Percentiles rank a stretch among this genome's conserved stretches.
phyloP scores from a whole-genome alignment of 1,140 invertebrate genomes.

The Drosophila melanica region DNA sequence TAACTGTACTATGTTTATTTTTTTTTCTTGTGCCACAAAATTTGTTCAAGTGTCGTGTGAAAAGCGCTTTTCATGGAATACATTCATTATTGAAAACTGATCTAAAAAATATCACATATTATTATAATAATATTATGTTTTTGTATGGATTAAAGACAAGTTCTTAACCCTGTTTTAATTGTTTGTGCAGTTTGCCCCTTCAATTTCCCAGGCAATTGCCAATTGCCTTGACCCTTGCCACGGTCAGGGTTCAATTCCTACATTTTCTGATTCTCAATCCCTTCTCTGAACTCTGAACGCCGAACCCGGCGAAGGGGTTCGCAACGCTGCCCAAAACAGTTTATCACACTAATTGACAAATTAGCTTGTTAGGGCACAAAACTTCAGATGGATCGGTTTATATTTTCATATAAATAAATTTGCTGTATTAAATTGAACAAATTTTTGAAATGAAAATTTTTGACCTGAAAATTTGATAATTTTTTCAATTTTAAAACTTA shows the following conservation, averaged over 20 bases:
- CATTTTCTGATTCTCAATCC: neutral
- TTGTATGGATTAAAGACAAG: slow-evolving; percentile 22
- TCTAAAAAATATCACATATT: neutral
- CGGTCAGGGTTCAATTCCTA: neutral
- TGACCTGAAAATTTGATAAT: no score
- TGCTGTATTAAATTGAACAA: no score
- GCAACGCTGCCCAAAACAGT: no score
- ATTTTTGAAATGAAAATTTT: no score
- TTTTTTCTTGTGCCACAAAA: slow-evolving; percentile 28
- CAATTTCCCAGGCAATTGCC: no score
- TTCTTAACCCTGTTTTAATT: neutral
- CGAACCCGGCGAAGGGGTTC: slow-evolving; percentile 1
- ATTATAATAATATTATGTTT: neutral
- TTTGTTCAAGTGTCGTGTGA: slow-evolving; percentile 12
- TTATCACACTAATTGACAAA: neutral
- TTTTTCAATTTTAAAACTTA: no score
- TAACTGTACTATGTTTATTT: neutral
- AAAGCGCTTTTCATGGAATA: slow-evolving; percentile 9
- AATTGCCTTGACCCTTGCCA: no score
- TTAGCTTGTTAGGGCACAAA: no score
- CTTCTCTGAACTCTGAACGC: slow-evolving; percentile 31
- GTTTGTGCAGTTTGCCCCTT: neutral
- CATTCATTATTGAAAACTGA: neutral
- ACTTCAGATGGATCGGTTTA: no score
- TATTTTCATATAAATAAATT: no score